These are phyloP conservation scores for Tauraco hartlaubi DNA, from an alignment of 2,797 vertebrate species.

Conservation along the genomic window DNA sequence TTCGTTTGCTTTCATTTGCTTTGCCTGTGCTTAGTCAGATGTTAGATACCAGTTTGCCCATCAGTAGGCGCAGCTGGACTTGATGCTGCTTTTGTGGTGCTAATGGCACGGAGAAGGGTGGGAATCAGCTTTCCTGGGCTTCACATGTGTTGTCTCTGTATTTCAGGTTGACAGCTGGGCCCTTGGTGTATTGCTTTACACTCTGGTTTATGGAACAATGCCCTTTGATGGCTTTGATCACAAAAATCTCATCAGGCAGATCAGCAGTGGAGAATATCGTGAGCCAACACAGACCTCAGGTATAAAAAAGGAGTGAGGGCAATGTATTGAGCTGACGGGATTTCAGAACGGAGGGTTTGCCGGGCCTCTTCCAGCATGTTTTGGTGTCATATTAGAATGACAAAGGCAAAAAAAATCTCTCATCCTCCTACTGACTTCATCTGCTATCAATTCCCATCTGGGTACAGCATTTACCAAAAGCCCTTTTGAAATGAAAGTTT, in stretches of 20 bases:
- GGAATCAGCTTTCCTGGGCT: not conserved
- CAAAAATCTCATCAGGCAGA: conserved; percentile 98
- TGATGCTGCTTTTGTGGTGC: not conserved
- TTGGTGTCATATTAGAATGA: not conserved
- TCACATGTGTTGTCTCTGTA: conserved; percentile 46
- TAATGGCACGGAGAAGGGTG: not conserved
- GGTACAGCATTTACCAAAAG: not conserved
- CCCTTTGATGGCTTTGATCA: conserved; percentile 98
- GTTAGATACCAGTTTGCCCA: not conserved
- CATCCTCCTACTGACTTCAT: not conserved
- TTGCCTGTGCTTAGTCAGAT: not conserved
- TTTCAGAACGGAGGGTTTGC: not conserved
- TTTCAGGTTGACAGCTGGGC: conserved; percentile 99
- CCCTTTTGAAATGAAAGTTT: not conserved
- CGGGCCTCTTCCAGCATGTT: not conserved
- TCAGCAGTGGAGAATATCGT: conserved; percentile 98
- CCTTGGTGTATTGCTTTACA: conserved; percentile 98
- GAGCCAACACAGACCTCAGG: conserved; percentile 99
- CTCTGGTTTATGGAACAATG: conserved; percentile 98
- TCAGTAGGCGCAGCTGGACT: not conserved
- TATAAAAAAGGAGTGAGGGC: conserved; percentile 58
- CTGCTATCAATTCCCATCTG: conserved; percentile 25
- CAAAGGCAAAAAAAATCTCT: not conserved
- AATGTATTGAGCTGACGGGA: not conserved
- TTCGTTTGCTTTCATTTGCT: not conserved